Conservation (phyloP, 1,140 invertebrate species). For the Conus ventricosus region DNA sequence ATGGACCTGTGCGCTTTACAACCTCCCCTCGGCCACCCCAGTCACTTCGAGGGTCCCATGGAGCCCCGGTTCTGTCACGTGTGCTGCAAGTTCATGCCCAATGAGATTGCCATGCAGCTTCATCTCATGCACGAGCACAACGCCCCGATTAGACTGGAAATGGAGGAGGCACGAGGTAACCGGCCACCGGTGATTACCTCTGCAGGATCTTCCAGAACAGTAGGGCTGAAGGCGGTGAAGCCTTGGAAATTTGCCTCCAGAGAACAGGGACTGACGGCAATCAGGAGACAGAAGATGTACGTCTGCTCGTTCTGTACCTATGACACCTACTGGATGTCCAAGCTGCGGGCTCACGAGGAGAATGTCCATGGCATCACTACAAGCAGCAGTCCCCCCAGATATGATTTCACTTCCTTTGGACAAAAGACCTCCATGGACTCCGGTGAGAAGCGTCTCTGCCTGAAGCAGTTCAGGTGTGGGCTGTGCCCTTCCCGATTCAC, state of each 20-base stretch:
- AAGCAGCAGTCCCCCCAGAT: constrained; percentile 11
- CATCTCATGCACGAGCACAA: constrained; percentile 79
- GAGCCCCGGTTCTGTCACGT: constrained; percentile 74
- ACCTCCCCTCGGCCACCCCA: constrained; percentile 39
- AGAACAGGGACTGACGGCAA: constrained; percentile 52
- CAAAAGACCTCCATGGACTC: constrained; percentile 31
- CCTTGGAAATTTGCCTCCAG: constrained; percentile 52
- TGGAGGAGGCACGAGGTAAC: constrained; percentile 22
- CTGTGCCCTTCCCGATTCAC: constrained; percentile 74
- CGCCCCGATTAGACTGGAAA: constrained; percentile 68
- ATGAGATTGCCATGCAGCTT: constrained; percentile 77
- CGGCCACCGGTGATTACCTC: background rate
- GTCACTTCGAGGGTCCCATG: constrained; percentile 31
- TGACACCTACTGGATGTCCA: constrained; percentile 90
- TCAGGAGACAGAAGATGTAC: constrained; percentile 81
- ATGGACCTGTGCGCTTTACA: constrained; percentile 48
- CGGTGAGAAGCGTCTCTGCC: constrained; percentile 48
- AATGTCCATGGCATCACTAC: constrained; percentile 74
- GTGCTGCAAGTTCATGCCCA: constrained; percentile 76
- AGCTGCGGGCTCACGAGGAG: constrained; percentile 92
- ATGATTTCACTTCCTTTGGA: constrained; percentile 64
- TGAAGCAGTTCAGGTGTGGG: constrained; percentile 74
- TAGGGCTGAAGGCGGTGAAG: constrained; percentile 42
- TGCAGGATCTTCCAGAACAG: constrained; percentile 20
- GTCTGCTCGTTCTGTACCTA: constrained; percentile 92